phyloP scores from a whole-genome alignment of 2,113 vertebrate species.

The Excalfactoria chinensis region DNA sequence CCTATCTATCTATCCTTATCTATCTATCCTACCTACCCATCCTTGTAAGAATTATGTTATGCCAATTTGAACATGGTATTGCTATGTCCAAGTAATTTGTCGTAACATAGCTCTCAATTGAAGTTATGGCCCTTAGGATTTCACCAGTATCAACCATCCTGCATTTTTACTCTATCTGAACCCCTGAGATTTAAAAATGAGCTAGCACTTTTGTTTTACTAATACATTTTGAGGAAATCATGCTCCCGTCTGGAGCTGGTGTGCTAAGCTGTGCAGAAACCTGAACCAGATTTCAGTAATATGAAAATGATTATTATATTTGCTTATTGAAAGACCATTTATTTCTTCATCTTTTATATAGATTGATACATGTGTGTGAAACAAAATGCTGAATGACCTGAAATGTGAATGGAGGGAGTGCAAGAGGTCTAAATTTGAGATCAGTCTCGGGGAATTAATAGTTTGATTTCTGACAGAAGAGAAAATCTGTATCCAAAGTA shows the following conservation, averaged over 20 bases:
- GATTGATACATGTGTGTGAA: background rate
- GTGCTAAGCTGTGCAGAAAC: background rate
- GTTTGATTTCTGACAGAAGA: background rate
- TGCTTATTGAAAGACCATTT: background rate
- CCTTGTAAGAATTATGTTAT: background rate
- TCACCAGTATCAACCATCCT: background rate
- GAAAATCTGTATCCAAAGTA: background rate
- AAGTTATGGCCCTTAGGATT: background rate
- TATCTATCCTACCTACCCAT: background rate
- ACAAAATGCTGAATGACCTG: background rate
- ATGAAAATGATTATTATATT: background rate
- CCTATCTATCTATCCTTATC: no score
- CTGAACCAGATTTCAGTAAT: background rate
- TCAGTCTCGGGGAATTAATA: background rate
- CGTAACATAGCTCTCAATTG: background rate
- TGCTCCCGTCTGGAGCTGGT: background rate
- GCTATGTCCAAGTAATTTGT: background rate
- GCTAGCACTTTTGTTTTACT: background rate
- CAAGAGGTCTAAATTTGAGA: background rate
- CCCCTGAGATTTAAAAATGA: background rate
- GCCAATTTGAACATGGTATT: background rate
- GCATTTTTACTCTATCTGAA: background rate
- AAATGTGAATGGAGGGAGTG: background rate
- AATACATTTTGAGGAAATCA: background rate
- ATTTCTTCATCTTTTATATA: background rate